Conservation (phyloP, 2,113 vertebrate genomes). For the Dipodomys merriami region DNA sequence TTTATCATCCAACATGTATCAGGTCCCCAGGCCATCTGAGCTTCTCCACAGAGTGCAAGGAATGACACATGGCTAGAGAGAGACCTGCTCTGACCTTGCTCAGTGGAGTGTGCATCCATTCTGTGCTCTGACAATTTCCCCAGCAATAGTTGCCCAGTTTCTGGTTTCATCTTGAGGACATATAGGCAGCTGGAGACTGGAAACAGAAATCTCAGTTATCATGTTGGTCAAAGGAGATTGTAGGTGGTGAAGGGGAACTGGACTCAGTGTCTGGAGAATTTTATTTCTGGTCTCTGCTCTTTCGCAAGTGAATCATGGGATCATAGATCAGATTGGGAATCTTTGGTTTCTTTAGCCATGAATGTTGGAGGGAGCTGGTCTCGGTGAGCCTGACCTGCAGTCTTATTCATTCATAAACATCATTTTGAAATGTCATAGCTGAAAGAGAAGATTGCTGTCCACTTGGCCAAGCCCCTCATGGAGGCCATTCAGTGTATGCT, state of each 20-base stretch:
- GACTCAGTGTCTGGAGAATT: neutral
- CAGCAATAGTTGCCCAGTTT: neutral
- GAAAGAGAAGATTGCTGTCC: neutral
- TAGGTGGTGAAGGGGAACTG: neutral
- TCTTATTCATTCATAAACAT: slow-evolving; percentile 12
- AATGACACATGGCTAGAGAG: neutral
- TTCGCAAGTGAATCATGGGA: neutral
- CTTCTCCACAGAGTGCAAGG: neutral
- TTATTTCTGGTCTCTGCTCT: neutral
- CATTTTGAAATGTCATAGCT: neutral
- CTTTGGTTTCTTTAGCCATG: neutral
- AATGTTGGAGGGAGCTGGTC: neutral
- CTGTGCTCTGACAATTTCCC: neutral
- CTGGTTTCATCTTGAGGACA: neutral
- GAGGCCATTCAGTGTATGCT: neutral
- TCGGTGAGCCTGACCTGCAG: neutral
- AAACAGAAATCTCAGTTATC: neutral
- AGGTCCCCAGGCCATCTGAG: neutral
- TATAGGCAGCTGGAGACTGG: neutral
- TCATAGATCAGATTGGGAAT: neutral
- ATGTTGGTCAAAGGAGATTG: neutral
- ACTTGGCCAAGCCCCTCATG: neutral
- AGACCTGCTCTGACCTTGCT: neutral
- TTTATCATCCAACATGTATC: neutral
- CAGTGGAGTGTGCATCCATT: neutral